Percentiles rank a stretch among this genome's conserved stretches.
These are phyloP conservation scores for Paraescarpia echinospica DNA, from an alignment of 1,140 invertebrate genomes.

Conservation along the genomic window DNA sequence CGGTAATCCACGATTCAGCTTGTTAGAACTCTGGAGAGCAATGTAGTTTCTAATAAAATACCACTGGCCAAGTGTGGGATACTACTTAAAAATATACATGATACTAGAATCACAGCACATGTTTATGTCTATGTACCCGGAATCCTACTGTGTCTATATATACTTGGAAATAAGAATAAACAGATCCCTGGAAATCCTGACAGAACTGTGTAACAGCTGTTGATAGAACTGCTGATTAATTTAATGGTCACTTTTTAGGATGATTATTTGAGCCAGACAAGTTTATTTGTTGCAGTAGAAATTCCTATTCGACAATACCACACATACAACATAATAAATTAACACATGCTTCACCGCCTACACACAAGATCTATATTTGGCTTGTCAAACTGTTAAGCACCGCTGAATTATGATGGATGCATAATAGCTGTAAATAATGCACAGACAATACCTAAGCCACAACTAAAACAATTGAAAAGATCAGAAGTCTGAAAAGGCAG, in stretches of 20 bases:
- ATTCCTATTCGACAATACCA: neutral
- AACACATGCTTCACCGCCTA: neutral
- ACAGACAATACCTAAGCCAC: neutral
- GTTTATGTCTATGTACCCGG: neutral
- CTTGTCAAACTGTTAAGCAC: neutral
- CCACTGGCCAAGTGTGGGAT: neutral
- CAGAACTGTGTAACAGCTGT: neutral
- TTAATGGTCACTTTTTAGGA: neutral
- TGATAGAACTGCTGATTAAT: neutral
- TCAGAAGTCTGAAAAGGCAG: neutral
- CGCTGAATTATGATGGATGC: neutral
- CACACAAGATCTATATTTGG: neutral
- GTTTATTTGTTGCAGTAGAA: neutral
- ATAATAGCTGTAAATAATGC: neutral
- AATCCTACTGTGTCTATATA: neutral
- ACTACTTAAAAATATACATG: neutral
- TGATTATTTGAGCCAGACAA: neutral
- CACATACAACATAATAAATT: neutral
- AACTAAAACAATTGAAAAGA: neutral
- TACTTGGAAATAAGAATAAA: neutral
- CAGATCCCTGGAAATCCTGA: neutral
- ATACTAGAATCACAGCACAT: neutral
- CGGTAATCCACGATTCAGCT: neutral
- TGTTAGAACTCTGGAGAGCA: neutral
- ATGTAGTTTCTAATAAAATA: neutral